A percentile compares a stretch with the other conserved stretches of the same genome.
These are phyloP conservation scores for Psilopogon haemacephalus DNA, from an alignment of 2,113 vertebrate genomes.

Conservation along the genomic window DNA sequence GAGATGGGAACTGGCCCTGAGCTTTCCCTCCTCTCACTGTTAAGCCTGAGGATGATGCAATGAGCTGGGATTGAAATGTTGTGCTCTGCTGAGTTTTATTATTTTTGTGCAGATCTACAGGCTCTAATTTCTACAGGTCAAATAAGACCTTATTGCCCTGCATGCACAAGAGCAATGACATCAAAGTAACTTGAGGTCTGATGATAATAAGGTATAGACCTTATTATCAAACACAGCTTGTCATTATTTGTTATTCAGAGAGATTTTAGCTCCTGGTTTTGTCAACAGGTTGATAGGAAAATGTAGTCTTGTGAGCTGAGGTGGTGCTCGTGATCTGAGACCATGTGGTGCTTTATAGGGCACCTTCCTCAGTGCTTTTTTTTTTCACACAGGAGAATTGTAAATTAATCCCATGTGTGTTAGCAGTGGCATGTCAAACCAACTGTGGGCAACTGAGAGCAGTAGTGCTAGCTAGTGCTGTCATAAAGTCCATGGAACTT, in stretches of 20 bases:
- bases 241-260: not conserved
- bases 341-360: accelerated
- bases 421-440: not conserved
- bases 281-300: not conserved
- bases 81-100: not conserved
- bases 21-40: not conserved
- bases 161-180: not conserved
- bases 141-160: not conserved
- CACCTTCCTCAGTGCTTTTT: not conserved
- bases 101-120: not conserved
- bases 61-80: not conserved
- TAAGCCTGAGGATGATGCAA: not conserved
- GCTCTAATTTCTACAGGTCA: not conserved
- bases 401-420: not conserved
- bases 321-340: not conserved
- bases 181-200: accelerated
- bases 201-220: not conserved
- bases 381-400: not conserved
- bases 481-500: not conserved
- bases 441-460: not conserved
- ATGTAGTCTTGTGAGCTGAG: not conserved
- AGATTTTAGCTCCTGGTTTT: not conserved
- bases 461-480: not conserved
- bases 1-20: not conserved
- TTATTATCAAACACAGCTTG: not conserved